These are phyloP conservation scores for Potamarius usumacintae DNA, from an alignment of 2,113 vertebrate species.

Conservation along the genomic window DNA sequence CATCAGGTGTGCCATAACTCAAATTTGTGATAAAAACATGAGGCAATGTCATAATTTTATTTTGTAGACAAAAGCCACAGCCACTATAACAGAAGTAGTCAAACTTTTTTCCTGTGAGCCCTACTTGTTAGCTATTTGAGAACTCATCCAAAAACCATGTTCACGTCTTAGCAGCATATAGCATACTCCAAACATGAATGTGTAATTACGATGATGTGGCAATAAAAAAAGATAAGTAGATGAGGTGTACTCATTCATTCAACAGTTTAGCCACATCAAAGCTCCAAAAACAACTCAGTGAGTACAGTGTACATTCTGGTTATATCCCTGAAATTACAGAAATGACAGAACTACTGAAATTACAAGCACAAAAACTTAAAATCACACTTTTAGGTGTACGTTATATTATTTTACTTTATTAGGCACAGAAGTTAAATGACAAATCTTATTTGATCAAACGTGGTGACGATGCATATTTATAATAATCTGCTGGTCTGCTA, in stretches of 20 bases:
- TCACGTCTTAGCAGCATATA: background rate
- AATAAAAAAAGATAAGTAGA: background rate
- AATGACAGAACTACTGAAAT: background rate
- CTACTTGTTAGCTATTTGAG: background rate
- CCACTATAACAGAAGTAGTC: background rate
- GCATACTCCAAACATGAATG: background rate
- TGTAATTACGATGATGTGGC: background rate
- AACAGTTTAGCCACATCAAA: background rate
- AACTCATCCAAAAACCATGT: background rate
- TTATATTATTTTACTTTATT: too few relatives aligned
- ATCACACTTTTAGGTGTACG: too few relatives aligned
- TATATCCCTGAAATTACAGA: background rate
- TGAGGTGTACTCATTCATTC: background rate
- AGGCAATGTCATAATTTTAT: background rate
- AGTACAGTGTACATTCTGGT: background rate
- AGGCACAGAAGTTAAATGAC: background rate
- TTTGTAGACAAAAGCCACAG: background rate
- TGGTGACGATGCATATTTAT: too few relatives aligned
- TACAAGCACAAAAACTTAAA: background rate
- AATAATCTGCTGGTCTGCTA: background rate
- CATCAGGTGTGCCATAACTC: background rate
- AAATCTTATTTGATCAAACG: background rate
- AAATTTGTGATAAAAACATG: too few relatives aligned
- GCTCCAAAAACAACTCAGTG: background rate
- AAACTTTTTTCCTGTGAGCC: background rate